These are phyloP conservation scores for Cryptotermes secundus DNA, from an alignment of 1,140 invertebrate genomes.

Conservation along the genomic window DNA sequence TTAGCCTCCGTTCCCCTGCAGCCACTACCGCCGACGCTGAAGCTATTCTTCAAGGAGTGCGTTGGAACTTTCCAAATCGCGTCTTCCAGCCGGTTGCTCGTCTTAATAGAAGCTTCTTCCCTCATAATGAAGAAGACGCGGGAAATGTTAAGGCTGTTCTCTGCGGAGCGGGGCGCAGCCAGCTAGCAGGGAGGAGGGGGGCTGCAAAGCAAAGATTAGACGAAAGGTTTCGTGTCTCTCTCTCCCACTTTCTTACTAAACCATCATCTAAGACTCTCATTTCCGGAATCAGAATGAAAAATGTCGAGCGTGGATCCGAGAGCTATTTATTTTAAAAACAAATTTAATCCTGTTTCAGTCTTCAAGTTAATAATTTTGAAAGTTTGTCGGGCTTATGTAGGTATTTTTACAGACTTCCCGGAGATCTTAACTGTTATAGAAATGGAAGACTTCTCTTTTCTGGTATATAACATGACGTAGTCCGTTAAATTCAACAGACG, in stretches of 20 bases:
- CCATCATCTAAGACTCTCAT: conserved; percentile 16
- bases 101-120: conserved; percentile 29
- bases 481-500: too few relatives aligned
- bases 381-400: background rate
- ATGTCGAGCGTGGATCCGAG: background rate
- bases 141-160: conserved; percentile 28
- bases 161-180: background rate
- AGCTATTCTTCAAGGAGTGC: conserved; percentile 17
- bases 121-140: conserved; percentile 33
- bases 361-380: background rate
- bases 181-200: background rate
- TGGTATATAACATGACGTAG: too few relatives aligned
- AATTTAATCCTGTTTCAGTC: background rate
- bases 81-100: conserved; percentile 29
- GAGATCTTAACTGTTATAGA: background rate
- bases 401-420: background rate
- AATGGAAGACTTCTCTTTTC: too few relatives aligned
- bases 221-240: background rate
- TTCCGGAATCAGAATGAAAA: conserved; percentile 10
- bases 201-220: conserved; percentile 11
- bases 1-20: background rate
- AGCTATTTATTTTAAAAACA: conserved; percentile 9
- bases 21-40: background rate
- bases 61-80: conserved; percentile 26
- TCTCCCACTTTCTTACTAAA: background rate